A percentile compares a stretch with the other conserved stretches of the same genome.
phyloP scores from a whole-genome alignment of 2,797 vertebrate species.

The Choloepus didactylus region DNA sequence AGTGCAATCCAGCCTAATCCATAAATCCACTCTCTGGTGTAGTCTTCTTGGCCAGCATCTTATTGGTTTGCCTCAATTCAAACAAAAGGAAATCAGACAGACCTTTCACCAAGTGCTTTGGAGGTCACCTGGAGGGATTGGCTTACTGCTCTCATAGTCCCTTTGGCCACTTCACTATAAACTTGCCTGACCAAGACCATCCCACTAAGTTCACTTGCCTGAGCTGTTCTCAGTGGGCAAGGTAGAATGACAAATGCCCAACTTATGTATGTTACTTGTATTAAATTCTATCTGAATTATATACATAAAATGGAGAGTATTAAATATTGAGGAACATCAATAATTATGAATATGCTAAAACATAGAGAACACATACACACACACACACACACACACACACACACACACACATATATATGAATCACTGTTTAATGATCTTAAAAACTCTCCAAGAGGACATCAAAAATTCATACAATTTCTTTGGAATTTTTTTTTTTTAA shows the following conservation, averaged over 20 bases:
- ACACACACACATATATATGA: background rate
- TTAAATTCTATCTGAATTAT: slow-evolving; percentile 66
- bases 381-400: background rate
- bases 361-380: background rate
- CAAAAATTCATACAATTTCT: slow-evolving; percentile 31
- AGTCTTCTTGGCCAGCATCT: background rate
- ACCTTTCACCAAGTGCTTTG: background rate
- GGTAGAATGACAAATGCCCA: slow-evolving; percentile 49
- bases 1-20: background rate
- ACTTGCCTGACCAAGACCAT: background rate
- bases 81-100: background rate
- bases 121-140: background rate
- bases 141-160: background rate
- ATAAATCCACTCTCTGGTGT: background rate
- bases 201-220: background rate
- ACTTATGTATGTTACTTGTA: slow-evolving; percentile 35
- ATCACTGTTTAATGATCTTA: slow-evolving; percentile 64
- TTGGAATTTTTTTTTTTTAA: background rate
- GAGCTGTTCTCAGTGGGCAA: slow-evolving; percentile 23
- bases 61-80: background rate
- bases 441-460: slow-evolving; percentile 6
- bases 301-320: slow-evolving; percentile 51
- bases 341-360: slow-evolving; percentile 64
- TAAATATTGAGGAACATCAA: slow-evolving; percentile 72
- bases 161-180: background rate